phyloP scores from a whole-genome alignment of 2,113 vertebrate species.

The Paramormyrops kingsleyae region DNA sequence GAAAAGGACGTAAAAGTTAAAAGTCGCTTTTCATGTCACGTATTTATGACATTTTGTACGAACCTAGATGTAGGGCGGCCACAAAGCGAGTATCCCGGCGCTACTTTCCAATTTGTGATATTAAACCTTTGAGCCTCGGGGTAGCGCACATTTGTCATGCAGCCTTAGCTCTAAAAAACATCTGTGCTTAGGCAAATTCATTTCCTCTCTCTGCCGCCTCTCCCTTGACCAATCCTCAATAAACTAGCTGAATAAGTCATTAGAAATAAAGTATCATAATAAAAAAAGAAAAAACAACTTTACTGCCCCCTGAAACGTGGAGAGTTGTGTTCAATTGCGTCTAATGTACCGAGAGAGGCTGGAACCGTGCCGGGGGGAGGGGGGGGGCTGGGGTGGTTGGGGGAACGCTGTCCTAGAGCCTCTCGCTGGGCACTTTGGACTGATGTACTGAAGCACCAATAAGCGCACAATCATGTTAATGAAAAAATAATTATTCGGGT shows the following conservation, averaged over 20 bases:
- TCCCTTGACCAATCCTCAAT: conserved; percentile 50
- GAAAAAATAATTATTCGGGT: not conserved
- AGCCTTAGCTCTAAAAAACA: conserved; percentile 54
- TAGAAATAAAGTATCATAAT: conserved; percentile 43
- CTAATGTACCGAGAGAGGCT: not conserved
- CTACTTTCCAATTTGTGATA: conserved; percentile 59
- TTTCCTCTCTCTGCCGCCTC: conserved; percentile 53
- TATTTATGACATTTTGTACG: conserved; percentile 37
- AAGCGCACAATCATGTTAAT: not conserved
- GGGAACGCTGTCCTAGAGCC: not conserved
- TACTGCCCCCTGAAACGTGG: conserved; percentile 6
- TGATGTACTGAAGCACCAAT: not conserved
- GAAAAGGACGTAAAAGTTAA: conserved; percentile 40
- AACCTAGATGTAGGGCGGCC: conserved; percentile 34
- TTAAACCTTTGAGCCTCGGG: conserved; percentile 54
- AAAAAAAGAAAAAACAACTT: conserved; percentile 26
- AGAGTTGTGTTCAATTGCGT: not conserved
- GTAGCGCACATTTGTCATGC: conserved; percentile 55
- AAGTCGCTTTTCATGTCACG: conserved; percentile 46
- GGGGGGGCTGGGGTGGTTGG: no score
- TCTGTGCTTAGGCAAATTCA: conserved; percentile 56
- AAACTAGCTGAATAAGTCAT: conserved; percentile 54
- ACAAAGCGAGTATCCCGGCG: conserved; percentile 58
- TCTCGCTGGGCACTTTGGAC: not conserved
- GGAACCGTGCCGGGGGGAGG: not conserved